Evolutionary conservation across 2,888 invertebrate species (phyloP).

Genomic region (Acanthosepion esculentum): DNA sequence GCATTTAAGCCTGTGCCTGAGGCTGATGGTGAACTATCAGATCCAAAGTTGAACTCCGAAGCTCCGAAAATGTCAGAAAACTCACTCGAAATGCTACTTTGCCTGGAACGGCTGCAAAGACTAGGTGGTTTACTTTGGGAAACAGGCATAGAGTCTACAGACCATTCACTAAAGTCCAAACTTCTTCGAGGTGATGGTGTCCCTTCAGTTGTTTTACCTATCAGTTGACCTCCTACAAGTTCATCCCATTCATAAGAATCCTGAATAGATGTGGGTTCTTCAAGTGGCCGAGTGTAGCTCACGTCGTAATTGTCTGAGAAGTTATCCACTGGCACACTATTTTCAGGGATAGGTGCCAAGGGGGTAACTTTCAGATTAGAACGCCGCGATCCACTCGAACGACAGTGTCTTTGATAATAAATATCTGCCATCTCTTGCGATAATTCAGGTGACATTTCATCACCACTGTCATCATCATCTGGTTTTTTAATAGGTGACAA

Average conservation of each 20-base stretch:
- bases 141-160: background rate
- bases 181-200: background rate
- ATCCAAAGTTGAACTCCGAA: background rate
- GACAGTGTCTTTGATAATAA: constrained; percentile 34
- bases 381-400: constrained; percentile 36
- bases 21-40: background rate
- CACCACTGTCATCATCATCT: background rate
- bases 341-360: constrained; percentile 45
- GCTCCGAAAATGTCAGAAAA: background rate
- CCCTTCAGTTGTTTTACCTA: constrained; percentile 53
- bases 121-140: background rate
- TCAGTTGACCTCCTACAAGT: constrained; percentile 65
- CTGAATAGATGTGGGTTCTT: constrained; percentile 51
- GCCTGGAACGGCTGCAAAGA: background rate
- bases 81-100: background rate
- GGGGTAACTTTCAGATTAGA: constrained; percentile 38
- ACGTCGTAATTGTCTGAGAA: constrained; percentile 23
- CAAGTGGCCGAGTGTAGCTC: constrained; percentile 44
- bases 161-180: constrained; percentile 44
- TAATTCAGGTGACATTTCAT: constrained; percentile 14
- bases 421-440: constrained; percentile 42
- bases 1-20: constrained; percentile 36
- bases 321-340: constrained; percentile 35
- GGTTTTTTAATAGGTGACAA: background rate
- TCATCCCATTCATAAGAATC: constrained; percentile 71